Evolutionary conservation across 2,113 vertebrate species (phyloP), one percentile per base, ranked within the genome.

Genomic region (Centropristis striata): DNA sequence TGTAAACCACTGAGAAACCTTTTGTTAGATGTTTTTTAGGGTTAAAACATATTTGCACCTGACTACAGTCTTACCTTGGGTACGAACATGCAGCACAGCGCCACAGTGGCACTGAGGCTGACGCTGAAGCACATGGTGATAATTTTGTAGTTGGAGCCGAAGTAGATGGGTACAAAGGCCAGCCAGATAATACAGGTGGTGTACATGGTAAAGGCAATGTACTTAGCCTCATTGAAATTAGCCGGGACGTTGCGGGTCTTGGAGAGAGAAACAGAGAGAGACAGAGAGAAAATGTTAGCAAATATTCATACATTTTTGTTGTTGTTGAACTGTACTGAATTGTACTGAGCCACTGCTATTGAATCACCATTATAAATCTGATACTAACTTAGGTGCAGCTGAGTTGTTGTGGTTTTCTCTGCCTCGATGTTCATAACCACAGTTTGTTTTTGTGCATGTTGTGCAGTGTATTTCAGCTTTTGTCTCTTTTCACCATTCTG

Each of bases 61-160:
- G n/a, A n/a, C n/a, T n/a, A n/a, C n/a, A n/a, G 28, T 9, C 84
- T 90, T 84, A 94, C 97, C 94, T 99, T 99, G 23, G 98, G 98
- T 49, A 97, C 97, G 77, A 99, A 99, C 98, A 99, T 99, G 64
- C 98, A 99, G 86, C 98, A 96, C 0, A 99, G 95, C 0, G 98
- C 98, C 92, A 99, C 98, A 0, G 98, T 99, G 91, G 98, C 98
- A 13, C 98, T 99, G 87, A 99, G 95, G 84, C 97, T 99, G 63
- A 99, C 98, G 0, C 97, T 99, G 95, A 99, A 99, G 90, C 98
- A 99, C 96, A 98, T 99, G 75, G 98, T 99, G 94, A 99, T 98
- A 84, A 99, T 99, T 94, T 99, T 99, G 94, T 99, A 99, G 94
- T 99, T 99, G 92, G 98, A 99, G 86, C 98, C 98, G 68, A 99